Conservation (phyloP, 2,797 vertebrate genomes). For the Phrynocephalus vlangalii region DNA sequence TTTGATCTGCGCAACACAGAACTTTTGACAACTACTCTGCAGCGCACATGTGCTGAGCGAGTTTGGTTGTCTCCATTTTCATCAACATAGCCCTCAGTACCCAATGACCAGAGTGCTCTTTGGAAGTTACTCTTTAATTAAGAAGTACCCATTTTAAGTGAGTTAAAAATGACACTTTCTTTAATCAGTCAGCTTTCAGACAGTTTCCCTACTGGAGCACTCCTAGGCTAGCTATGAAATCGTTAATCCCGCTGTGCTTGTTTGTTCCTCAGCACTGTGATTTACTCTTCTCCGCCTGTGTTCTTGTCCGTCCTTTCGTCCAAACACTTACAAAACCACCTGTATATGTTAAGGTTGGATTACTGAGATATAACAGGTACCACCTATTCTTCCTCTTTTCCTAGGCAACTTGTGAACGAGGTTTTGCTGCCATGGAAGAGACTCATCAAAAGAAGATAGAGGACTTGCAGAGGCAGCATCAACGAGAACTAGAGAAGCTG, state of each 20-base stretch:
- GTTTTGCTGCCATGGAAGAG: conserved; percentile 97
- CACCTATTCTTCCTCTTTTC: conserved; percentile 47
- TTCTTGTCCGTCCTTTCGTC: neutral
- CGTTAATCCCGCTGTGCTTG: too few relatives aligned
- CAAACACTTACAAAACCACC: neutral
- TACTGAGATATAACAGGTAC: neutral
- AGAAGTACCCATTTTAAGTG: neutral
- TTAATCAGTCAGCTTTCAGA: neutral
- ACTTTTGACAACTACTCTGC: neutral
- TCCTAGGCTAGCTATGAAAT: neutral
- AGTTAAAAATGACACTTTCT: neutral
- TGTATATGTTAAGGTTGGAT: too few relatives aligned
- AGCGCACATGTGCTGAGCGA: neutral
- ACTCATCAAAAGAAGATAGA: conserved; percentile 96
- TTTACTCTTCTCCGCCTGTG: neutral
- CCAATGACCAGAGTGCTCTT: neutral
- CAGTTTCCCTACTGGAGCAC: neutral
- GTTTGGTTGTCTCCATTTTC: neutral
- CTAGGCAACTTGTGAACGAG: conserved; percentile 96
- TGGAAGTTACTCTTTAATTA: neutral
- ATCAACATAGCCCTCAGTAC: neutral
- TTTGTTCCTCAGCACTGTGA: neutral
- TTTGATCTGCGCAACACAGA: neutral
- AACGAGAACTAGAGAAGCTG: conserved; percentile 94
- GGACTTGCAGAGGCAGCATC: conserved; percentile 95